Percentiles rank a stretch among this genome's conserved stretches.
These are phyloP conservation scores for Conopomorpha cramerella DNA, from an alignment of 1,140 invertebrate genomes.

Conservation along the genomic window DNA sequence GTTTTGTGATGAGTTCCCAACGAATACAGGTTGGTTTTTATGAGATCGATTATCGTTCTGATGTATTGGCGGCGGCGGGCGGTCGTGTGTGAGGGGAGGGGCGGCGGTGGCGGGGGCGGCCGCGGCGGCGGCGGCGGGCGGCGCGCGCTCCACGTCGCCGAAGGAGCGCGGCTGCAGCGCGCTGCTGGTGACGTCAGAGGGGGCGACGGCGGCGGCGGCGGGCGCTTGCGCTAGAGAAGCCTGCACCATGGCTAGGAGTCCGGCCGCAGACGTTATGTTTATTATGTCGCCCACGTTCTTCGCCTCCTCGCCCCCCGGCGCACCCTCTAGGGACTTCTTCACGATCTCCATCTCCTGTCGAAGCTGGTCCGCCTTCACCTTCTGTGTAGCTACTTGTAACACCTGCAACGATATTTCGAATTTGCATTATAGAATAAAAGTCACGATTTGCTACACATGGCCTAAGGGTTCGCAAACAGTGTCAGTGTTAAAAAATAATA, in stretches of 20 bases:
- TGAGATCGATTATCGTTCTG: too few relatives aligned
- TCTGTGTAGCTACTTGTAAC: slow-evolving; percentile 39
- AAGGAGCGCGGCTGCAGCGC: slow-evolving; percentile 29
- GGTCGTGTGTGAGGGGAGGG: too few relatives aligned
- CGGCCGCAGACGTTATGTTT: slow-evolving; percentile 28
- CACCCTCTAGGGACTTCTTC: slow-evolving; percentile 26
- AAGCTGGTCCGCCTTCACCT: slow-evolving; percentile 45
- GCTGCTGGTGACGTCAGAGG: slow-evolving; percentile 18
- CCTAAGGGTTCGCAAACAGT: too few relatives aligned
- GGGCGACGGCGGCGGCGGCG: slow-evolving; percentile 10
- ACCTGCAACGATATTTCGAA: slow-evolving; percentile 20
- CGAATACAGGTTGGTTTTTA: too few relatives aligned
- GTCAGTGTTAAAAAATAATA: too few relatives aligned
- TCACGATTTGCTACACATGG: too few relatives aligned
- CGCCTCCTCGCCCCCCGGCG: background rate
- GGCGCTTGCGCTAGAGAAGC: slow-evolving; percentile 13
- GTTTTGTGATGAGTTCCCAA: too few relatives aligned
- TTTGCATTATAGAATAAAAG: too few relatives aligned
- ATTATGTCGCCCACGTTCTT: slow-evolving; percentile 4
- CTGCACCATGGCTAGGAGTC: slow-evolving; percentile 39
- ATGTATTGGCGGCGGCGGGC: too few relatives aligned
- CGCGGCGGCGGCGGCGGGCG: background rate
- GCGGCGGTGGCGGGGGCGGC: too few relatives aligned
- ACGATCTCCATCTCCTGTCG: slow-evolving; percentile 52
- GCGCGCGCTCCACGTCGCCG: slow-evolving; percentile 18